Base-by-base conservation (phyloP, 2,797 vertebrate genomes). In the Acipenser oxyrinchus region DNA sequence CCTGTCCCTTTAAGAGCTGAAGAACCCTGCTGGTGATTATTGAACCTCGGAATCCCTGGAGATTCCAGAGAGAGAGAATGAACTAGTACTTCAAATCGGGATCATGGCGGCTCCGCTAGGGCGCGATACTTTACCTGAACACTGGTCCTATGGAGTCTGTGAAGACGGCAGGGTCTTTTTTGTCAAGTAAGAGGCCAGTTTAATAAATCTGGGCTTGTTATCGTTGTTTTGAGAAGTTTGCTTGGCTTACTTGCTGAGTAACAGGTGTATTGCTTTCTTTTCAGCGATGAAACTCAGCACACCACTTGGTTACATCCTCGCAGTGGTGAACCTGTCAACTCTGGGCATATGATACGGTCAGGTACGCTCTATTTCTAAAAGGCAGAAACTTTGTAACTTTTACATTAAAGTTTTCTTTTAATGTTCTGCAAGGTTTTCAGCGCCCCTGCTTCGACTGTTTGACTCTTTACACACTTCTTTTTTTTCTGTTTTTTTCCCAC, bases 261-360 rank as follows among this genome's bases (percentile, higher is more conserved):
- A 96, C 93, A 94, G 94, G 95, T 97, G 95, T 94, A 83, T 72
- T 73, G 77, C 76, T 72, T 72, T 72, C 79, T 75, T 86, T 84
- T 74, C 88, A 99, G 96, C 78, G 95, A 99, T 84, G 90, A 88
- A 90, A 89, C 77, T 87, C 88, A 80, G 68, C 76, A 71, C 81
- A 99, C 95, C 58, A 91, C 92, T 87, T 98, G 96, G 95, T 90
- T 98, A 66, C 96, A 98, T 82, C 96, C 96, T 13, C 94, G 94
- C 79, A 93, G 94, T 6, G 89, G 92, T 6, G 94, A 97, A 77
- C 95, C 95, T 73, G 95, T 99, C 85, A 98, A 98, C 91, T 97
- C 96, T 0, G 95, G 95, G 74, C 95, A 97, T 85, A 98, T 97
- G 95, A 95, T 96, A 76, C 93, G 95, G 64, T 97, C 95, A 94